Conservation (phyloP, 2,797 vertebrate genomes). For the Merluccius polli region DNA sequence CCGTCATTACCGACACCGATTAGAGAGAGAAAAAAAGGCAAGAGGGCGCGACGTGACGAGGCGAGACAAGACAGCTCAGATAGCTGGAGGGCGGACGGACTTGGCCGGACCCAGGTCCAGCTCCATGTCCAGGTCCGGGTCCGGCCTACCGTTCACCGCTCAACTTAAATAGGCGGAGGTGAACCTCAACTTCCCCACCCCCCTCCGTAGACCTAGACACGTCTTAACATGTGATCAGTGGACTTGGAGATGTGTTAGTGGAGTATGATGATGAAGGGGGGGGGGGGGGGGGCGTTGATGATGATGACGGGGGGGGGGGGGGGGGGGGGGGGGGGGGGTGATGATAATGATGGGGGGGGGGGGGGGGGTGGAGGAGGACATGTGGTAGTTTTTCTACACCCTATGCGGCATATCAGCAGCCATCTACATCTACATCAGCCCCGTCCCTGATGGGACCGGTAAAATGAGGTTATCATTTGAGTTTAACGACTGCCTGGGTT, state of each 20-base stretch:
- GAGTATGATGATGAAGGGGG: no score
- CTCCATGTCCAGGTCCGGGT: no score
- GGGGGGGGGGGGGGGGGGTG: no score
- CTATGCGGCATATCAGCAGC: conserved; percentile 35
- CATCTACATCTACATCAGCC: not conserved
- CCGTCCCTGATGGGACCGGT: not conserved
- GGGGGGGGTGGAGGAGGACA: no score
- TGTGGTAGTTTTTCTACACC: conserved; percentile 15
- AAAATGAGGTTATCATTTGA: not conserved
- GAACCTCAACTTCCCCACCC: not conserved
- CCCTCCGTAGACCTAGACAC: no score
- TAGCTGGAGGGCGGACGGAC: not conserved
- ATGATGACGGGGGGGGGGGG: no score
- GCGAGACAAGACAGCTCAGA: not conserved
- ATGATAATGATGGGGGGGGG: no score
- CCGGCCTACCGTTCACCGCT: not conserved
- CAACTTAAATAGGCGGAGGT: not conserved
- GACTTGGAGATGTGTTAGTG: conserved; percentile 6
- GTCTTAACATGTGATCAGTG: not conserved
- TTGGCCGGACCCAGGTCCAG: not conserved
- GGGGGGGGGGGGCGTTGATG: no score
- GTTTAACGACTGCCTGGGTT: not conserved
- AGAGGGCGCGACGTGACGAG: no score
- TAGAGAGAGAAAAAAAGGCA: conserved; percentile 31
- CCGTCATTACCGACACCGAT: no score